Base-by-base conservation (phyloP, 1,140 invertebrate species). In the Caenorhabditis inopinata region DNA sequence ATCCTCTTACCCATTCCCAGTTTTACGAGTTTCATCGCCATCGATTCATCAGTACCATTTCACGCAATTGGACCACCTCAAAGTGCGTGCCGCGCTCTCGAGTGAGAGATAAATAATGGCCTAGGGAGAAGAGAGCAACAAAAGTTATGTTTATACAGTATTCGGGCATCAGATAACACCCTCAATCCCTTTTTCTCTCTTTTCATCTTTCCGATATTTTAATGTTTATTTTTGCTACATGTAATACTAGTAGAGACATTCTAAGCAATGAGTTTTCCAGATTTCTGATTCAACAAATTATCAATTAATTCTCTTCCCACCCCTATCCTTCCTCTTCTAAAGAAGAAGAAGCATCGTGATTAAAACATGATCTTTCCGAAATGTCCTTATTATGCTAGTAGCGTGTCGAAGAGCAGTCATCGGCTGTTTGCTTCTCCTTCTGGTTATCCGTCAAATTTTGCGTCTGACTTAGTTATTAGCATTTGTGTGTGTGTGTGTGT, bases 61-160 rank as follows among this genome's bases (percentile, higher is more conserved):
- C 32, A 42, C 32, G 58, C 32, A 38, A 68, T 38, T 18, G n/a
- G 21, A 18, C 14, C 11, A 3, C 32, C 38, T 7, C 38, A 68
- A 68, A 68, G 58, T 68, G 32, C 58, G 38, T 68, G 58, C 58
- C 58, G 58, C n/a, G n/a, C 58, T 38, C 58, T 68, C 23, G 58
- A 38, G 5, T 42, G 38, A 14, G 14, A 14, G 38, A n/a, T n/a
- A 14, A 58, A 3, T 32, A 27, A n/a, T 14, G 23, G 3, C 49
- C 16, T 58, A 58, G 18, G 35, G 6, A 58, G 51, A 51, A 25
- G 14, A 51, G 5, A 1, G 27, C 7, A 23, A 25, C 6, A 58
- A 25, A 68, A 68, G 58, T 68, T 68, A 68, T 68, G 25, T 68
- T 68, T 68, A 68, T 68, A 68, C 58, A 68, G 58, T 68, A 68